Evolutionary conservation across 1,140 invertebrate species (phyloP).

Genomic region (Neodiprion fabricii): DNA sequence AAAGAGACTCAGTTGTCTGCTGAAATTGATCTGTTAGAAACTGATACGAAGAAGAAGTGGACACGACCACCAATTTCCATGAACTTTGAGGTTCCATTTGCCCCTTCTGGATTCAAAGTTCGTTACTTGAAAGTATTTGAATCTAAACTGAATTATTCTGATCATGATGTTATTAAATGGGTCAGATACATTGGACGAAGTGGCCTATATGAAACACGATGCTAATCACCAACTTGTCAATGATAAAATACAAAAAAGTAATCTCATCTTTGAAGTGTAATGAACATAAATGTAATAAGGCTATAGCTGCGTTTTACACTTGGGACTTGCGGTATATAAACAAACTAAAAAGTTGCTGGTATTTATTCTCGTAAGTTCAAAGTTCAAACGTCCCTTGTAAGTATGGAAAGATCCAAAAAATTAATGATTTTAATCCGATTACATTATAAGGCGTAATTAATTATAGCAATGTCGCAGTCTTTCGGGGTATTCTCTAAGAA

Average conservation of each 20-base stretch:
- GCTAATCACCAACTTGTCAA: conserved; percentile 68
- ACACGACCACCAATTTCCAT: conserved; percentile 99
- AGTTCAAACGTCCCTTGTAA: background rate
- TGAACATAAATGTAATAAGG: conserved; percentile 3
- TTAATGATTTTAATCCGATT: background rate
- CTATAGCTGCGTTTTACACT: conserved; percentile 3
- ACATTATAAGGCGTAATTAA: background rate
- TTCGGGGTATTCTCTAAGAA: conserved; percentile 4
- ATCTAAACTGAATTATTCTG: conserved; percentile 99
- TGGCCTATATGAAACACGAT: conserved; percentile 98
- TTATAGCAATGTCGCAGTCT: background rate
- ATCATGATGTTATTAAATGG: conserved; percentile 99
- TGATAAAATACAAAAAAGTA: conserved; percentile 35
- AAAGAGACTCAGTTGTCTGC: conserved; percentile 99
- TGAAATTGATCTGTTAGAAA: conserved; percentile 98
- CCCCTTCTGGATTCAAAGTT: conserved; percentile 98
- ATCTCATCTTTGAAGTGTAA: conserved; percentile 39
- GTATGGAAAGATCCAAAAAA: background rate
- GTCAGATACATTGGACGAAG: conserved; percentile 99
- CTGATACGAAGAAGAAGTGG: conserved; percentile 99
- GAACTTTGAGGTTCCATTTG: conserved; percentile 99
- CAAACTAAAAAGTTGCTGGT: conserved; percentile 2
- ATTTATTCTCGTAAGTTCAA: background rate
- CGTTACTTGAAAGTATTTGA: conserved; percentile 99
- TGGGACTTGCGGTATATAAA: conserved; percentile 1